phyloP scores from a whole-genome alignment of 2,888 invertebrate species.

The Eristalis tenax region DNA sequence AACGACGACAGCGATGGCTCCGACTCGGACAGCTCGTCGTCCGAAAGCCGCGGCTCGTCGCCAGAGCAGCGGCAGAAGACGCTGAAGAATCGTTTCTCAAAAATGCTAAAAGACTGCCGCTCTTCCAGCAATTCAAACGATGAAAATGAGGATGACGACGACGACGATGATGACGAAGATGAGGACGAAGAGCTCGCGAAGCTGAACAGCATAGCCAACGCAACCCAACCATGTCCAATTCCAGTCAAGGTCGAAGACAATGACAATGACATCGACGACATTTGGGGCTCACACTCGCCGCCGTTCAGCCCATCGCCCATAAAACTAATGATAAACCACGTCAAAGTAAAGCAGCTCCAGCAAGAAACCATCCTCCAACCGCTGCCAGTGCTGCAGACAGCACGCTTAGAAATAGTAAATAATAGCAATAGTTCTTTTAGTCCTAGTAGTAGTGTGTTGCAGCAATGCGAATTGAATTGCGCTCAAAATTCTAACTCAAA shows the following conservation, averaged over 20 bases:
- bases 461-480: conserved; percentile 52
- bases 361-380: conserved; percentile 69
- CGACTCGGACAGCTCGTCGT: conserved; percentile 79
- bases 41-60: conserved; percentile 78
- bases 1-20: conserved; percentile 75
- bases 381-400: conserved; percentile 63
- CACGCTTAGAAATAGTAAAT: conserved; percentile 73
- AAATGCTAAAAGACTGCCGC: conserved; percentile 76
- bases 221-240: neutral
- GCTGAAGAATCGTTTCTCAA: conserved; percentile 74
- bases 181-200: conserved; percentile 68
- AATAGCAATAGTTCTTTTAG: conserved; percentile 59
- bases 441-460: conserved; percentile 51
- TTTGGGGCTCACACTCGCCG: conserved; percentile 52
- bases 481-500: conserved; percentile 47
- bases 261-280: conserved; percentile 72
- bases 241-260: conserved; percentile 43
- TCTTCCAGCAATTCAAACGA: conserved; percentile 78
- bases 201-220: neutral
- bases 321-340: conserved; percentile 63
- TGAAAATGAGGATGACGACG: conserved; percentile 76
- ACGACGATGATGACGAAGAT: conserved; percentile 74
- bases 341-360: conserved; percentile 71
- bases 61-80: conserved; percentile 73
- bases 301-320: conserved; percentile 74